phyloP scores from a whole-genome alignment of 2,113 vertebrate species.

The Amia ocellicauda region DNA sequence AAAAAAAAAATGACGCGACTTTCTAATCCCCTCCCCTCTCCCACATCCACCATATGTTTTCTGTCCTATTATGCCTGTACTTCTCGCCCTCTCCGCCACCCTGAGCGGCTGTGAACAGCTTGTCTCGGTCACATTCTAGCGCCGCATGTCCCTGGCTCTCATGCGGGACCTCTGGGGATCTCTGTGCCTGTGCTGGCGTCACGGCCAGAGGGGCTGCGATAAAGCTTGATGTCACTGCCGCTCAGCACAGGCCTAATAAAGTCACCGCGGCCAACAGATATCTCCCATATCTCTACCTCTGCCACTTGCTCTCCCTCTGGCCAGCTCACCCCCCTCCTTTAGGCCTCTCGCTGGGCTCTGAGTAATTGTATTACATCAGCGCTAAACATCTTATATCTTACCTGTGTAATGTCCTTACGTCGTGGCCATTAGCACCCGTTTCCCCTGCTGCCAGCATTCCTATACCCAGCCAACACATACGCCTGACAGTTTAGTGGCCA shows the following conservation, averaged over 20 bases:
- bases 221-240: slow-evolving; percentile 39
- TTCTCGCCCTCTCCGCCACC: neutral
- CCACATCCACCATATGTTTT: neutral
- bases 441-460: slow-evolving; percentile 9
- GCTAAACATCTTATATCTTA: slow-evolving; percentile 42
- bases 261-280: neutral
- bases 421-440: slow-evolving; percentile 24
- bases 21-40: neutral
- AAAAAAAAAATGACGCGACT: no score
- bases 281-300: no score
- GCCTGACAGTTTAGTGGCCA: no score
- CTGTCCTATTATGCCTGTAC: neutral
- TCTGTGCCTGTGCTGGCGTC: slow-evolving; percentile 37
- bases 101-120: slow-evolving; percentile 1
- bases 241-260: slow-evolving; percentile 33
- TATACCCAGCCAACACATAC: no score
- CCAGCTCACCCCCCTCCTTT: neutral
- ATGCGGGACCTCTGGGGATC: slow-evolving; percentile 31
- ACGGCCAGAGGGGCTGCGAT: slow-evolving; percentile 28
- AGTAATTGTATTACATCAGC: slow-evolving; percentile 37
- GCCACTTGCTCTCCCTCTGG: no score
- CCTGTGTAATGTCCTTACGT: slow-evolving; percentile 12
- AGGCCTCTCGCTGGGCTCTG: slow-evolving; percentile 29
- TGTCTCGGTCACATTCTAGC: slow-evolving; percentile 14
- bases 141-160: slow-evolving; percentile 23